phyloP scores from a whole-genome alignment of 35 echinoderm and acorn worm genomes.

The Acanthaster planci region DNA sequence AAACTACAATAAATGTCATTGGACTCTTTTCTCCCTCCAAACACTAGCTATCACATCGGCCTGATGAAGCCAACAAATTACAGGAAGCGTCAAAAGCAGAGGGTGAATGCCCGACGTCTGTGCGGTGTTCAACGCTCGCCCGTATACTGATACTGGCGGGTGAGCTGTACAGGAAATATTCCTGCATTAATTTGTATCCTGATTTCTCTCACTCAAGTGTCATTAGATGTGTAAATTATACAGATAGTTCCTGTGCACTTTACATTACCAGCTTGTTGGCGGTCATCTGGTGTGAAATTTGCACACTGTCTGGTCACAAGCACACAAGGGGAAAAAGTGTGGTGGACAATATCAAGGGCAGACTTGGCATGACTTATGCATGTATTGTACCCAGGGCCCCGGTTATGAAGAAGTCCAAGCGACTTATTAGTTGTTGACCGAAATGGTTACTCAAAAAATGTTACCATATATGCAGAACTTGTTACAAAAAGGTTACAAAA shows the following conservation, averaged over 20 bases:
- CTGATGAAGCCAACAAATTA: not conserved
- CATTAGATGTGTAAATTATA: constrained; percentile 32
- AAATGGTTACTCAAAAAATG: too few relatives aligned
- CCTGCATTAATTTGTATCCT: constrained; percentile 32
- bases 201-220: constrained; percentile 20
- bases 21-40: too few relatives aligned
- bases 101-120: constrained; percentile 9
- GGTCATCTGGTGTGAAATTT: not conserved
- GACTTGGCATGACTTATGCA: too few relatives aligned
- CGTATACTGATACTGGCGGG: not conserved
- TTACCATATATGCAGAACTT: too few relatives aligned
- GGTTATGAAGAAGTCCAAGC: too few relatives aligned
- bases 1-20: too few relatives aligned
- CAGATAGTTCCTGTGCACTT: constrained; percentile 28
- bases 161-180: constrained; percentile 14
- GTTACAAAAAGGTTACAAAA: too few relatives aligned
- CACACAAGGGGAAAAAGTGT: too few relatives aligned
- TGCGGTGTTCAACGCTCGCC: not conserved
- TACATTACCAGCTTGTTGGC: not conserved
- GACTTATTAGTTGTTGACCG: too few relatives aligned
- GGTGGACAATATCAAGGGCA: too few relatives aligned
- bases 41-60: too few relatives aligned
- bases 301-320: not conserved
- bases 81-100: not conserved
- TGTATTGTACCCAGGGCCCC: too few relatives aligned